phyloP scores from a whole-genome alignment of 2,113 vertebrate genomes.

The Gallinago paraguaiae region DNA sequence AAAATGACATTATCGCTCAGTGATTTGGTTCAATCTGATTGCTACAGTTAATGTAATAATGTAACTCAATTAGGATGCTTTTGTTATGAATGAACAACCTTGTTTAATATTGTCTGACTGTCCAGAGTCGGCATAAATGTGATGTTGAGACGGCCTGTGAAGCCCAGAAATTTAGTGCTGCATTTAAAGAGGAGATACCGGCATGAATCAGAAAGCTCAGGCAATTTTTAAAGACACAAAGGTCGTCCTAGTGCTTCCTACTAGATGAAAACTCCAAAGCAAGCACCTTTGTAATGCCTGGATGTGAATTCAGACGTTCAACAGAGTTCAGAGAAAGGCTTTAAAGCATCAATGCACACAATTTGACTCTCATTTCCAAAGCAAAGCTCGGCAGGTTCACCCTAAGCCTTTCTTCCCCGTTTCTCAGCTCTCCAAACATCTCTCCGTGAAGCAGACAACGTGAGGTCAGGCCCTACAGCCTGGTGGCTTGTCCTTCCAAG shows the following conservation, averaged over 20 bases:
- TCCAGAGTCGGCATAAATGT: slow-evolving; percentile 31
- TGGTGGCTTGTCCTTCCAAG: background rate
- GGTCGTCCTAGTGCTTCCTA: background rate
- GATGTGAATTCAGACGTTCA: background rate
- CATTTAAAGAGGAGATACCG: background rate
- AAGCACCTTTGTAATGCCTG: background rate
- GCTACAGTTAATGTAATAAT: slow-evolving; percentile 70
- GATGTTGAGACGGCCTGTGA: background rate
- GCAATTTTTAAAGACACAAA: background rate
- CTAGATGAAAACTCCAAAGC: background rate
- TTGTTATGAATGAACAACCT: slow-evolving; percentile 66
- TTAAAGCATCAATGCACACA: background rate
- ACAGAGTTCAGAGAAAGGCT: background rate
- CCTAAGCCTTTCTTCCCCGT: background rate
- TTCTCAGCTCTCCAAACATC: background rate
- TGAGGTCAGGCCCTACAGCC: background rate
- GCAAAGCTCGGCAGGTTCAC: background rate
- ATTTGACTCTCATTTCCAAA: background rate
- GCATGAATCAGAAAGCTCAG: background rate
- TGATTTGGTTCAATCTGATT: slow-evolving; percentile 71
- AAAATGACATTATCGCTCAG: slow-evolving; percentile 61
- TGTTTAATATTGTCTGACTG: slow-evolving; percentile 56
- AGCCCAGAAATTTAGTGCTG: background rate
- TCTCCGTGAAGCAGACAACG: background rate
- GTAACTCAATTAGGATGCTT: slow-evolving; percentile 70